Evolutionary conservation across 2,888 invertebrate genomes (phyloP), one percentile per base, ranked within the genome.

Genomic region (Ashinkailepas kermadecensis): DNA sequence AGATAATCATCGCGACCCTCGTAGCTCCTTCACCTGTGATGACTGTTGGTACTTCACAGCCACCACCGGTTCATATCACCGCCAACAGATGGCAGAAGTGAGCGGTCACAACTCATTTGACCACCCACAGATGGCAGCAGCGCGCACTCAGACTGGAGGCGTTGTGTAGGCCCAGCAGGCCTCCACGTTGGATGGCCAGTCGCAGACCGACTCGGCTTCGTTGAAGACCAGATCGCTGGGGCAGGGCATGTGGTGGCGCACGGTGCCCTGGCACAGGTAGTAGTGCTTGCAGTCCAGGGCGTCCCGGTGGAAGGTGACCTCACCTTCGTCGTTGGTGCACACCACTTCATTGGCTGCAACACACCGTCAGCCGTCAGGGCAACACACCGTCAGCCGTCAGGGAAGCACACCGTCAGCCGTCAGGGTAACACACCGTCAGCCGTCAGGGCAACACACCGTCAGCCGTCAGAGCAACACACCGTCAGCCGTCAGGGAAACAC

Each of bases 181-280:
- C 87, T 95, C 95, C 0, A 96, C 96, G 86, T 96, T 96, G 86
- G 96, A 96, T 0, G 96, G 95, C 96, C 96, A 96, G 89, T 97
- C 97, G 87, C 96, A 97, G 15, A 97, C 96, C 86, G 95, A 96
- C 87, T 96, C 95, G 86, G 95, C 94, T 65, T 92, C 92, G 87
- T 97, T 97, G 89, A 96, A 97, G 18, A 96, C 96, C 83, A 97
- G 90, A 88, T 96, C 95, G 81, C 92, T 91, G 12, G 96, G 96
- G 87, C 96, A 97, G 78, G 96, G 96, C 96, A 96, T 96, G 89
- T 96, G 96, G 87, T 96, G 96, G 87, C 95, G 95, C 81, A 96
- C 91, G 87, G 96, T 96, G 59, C 96, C 96, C 89, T 96, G 96
- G 87, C 96, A 97, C 96, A 96, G 96, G 89, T 94, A 96, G 88